A percentile compares a stretch with the other conserved stretches of the same genome.
Conservation (phyloP, 2,113 vertebrate genomes). For the Myiagra hebetior region DNA sequence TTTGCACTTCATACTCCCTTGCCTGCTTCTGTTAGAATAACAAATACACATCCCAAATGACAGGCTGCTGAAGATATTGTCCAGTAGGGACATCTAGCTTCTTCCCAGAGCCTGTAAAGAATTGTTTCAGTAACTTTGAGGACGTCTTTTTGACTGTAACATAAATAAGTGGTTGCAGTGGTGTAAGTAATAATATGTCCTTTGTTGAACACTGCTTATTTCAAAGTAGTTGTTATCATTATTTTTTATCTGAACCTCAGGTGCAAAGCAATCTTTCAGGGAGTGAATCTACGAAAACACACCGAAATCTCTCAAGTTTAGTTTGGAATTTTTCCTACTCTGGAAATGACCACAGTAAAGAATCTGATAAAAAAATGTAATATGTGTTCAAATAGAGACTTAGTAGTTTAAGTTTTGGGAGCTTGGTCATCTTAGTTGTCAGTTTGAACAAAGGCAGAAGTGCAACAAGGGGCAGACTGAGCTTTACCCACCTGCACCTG, state of each 20-base stretch:
- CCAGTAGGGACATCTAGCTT: neutral
- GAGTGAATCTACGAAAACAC: neutral
- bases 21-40: neutral
- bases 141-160: neutral
- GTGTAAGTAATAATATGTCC: neutral
- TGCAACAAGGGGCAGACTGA: neutral
- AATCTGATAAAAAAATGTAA: neutral
- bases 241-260: neutral
- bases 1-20: neutral
- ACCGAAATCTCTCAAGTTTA: neutral
- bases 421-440: neutral
- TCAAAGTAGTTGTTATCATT: neutral
- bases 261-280: neutral
- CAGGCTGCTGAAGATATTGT: neutral
- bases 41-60: neutral
- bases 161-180: neutral
- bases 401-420: neutral
- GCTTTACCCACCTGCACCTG: neutral
- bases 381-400: neutral
- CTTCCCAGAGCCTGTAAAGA: neutral
- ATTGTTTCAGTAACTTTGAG: neutral
- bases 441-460: neutral
- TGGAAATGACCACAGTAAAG: neutral
- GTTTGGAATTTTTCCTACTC: neutral
- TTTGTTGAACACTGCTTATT: neutral